Conservation (phyloP, 1,140 invertebrate genomes). For the Drosophila oshimai region DNA sequence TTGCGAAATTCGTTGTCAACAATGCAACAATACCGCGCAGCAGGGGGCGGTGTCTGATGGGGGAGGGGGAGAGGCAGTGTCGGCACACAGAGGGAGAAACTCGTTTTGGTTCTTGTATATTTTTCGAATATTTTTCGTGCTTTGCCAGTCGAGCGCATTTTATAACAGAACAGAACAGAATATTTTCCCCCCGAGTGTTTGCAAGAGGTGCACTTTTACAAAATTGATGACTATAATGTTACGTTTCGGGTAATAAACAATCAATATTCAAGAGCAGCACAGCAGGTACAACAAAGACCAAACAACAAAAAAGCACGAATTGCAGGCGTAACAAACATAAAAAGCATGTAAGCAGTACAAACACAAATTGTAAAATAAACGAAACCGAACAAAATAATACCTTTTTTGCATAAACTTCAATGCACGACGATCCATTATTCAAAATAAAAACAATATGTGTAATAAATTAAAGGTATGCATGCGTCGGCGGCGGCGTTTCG, state of each 20-base stretch:
- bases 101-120: constrained; percentile 58
- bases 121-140: constrained; percentile 18
- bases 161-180: constrained; percentile 19
- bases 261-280: background rate
- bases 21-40: constrained; percentile 37
- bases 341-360: constrained; percentile 14
- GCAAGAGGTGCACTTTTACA: background rate
- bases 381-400: constrained; percentile 67
- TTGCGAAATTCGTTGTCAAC: constrained; percentile 64
- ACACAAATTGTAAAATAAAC: constrained; percentile 41
- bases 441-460: constrained; percentile 80
- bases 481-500: constrained; percentile 58
- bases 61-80: constrained; percentile 9
- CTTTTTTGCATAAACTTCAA: constrained; percentile 82
- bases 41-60: constrained; percentile 14
- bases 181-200: background rate
- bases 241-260: constrained; percentile 3
- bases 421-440: constrained; percentile 83
- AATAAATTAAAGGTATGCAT: constrained; percentile 81
- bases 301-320: background rate
- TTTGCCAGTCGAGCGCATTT: constrained; percentile 8
- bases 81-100: constrained; percentile 42
- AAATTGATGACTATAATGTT: background rate
- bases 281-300: background rate
- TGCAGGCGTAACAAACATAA: constrained; percentile 8